Conservation (phyloP, 2,888 invertebrate genomes). For the Himalopsyche kuldschensis region DNA sequence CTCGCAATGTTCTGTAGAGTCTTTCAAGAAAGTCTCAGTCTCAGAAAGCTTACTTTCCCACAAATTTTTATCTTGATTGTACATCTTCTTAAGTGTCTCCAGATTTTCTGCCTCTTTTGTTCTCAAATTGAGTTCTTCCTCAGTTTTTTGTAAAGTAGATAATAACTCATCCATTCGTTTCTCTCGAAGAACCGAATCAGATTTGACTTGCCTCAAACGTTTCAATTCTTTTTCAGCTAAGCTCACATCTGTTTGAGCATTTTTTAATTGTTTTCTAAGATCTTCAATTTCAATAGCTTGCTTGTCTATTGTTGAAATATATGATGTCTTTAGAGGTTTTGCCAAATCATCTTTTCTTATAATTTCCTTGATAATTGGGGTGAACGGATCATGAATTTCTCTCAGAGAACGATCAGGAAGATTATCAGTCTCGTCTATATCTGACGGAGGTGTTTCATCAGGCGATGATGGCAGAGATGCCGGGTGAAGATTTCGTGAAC, state of each 20-base stretch:
- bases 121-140: constrained; percentile 71
- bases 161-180: constrained; percentile 78
- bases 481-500: constrained; percentile 58
- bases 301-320: constrained; percentile 62
- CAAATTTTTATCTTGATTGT: constrained; percentile 66
- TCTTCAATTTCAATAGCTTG: constrained; percentile 70
- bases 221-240: constrained; percentile 74
- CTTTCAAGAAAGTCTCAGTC: constrained; percentile 68
- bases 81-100: constrained; percentile 63
- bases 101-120: constrained; percentile 71
- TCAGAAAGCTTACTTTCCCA: constrained; percentile 70
- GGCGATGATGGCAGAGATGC: constrained; percentile 59
- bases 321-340: constrained; percentile 57
- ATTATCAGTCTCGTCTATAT: constrained; percentile 59
- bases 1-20: constrained; percentile 68
- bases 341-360: constrained; percentile 44
- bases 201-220: constrained; percentile 69
- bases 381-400: constrained; percentile 42
- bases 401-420: constrained; percentile 53
- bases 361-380: constrained; percentile 42
- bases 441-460: constrained; percentile 48
- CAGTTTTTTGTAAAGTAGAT: constrained; percentile 73
- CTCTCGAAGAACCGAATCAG: constrained; percentile 71
- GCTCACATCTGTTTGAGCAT: constrained; percentile 64
- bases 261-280: constrained; percentile 69